Evolutionary conservation across 2,888 invertebrate genomes (phyloP), one percentile per base, ranked within the genome.

Genomic region (Pterobdella sp.): DNA sequence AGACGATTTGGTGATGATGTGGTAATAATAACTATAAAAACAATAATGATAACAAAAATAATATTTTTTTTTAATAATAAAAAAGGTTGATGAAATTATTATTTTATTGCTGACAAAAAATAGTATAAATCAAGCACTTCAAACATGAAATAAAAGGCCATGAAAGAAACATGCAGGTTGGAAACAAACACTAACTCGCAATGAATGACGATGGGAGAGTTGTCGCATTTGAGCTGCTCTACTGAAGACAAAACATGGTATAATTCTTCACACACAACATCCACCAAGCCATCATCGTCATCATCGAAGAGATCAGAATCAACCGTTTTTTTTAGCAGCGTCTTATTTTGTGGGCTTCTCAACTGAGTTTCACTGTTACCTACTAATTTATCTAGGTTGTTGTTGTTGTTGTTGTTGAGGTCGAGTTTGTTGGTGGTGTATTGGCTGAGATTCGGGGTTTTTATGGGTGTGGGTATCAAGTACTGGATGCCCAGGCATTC

Each of bases 141-240:
- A 49, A 49, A n/a, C n/a, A n/a, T n/a, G n/a, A n/a, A n/a, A n/a
- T n/a, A n/a, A n/a, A n/a, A n/a, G n/a, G n/a, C n/a, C n/a, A n/a
- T n/a, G n/a, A n/a, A n/a, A n/a, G n/a, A n/a, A n/a, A n/a, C n/a
- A n/a, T n/a, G 14, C 52, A 49, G 14, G 14, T 31, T 37, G 1
- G n/a, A 42, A 26, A 69, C n/a, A 26, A 56, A 32, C 2, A 71
- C 71, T 71, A 4, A 71, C 71, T 71, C 71, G 71, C 71, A 71
- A 34, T 71, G 71, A 1, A 71, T 63, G n/a, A 71, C 37, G 35
- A 60, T 36, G 0, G 71, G 71, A n/a, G 34, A 14, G 32, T 70
- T 56, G 1, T 32, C 56, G 36, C 36, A 60, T 0, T 56, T 63
- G 1, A 63, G 32, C 10, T n/a, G 32, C 2, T 2, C 31, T 36